Percentiles rank a stretch among this genome's conserved stretches.
Conservation (phyloP, 2,888 invertebrate genomes). For the Eupeodes luniger region DNA sequence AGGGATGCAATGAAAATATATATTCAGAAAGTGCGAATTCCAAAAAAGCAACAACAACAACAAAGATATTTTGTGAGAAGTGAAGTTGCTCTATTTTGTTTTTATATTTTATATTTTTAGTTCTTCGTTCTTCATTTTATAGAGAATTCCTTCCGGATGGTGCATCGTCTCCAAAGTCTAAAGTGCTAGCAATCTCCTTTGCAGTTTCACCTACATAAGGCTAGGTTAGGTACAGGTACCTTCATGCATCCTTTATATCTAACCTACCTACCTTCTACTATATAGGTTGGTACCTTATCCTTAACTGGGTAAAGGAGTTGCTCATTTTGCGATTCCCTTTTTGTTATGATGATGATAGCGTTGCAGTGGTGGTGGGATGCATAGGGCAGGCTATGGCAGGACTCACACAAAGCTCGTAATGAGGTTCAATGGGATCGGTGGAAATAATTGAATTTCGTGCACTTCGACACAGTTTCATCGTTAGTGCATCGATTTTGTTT, state of each 20-base stretch:
- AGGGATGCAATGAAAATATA: neutral
- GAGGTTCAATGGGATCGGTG: conserved; percentile 64
- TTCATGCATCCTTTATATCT: too few relatives aligned
- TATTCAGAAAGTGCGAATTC: conserved; percentile 41
- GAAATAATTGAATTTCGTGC: conserved; percentile 66
- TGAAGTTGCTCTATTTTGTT: conserved; percentile 40
- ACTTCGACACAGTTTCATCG: conserved; percentile 64
- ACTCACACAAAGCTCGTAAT: conserved; percentile 58
- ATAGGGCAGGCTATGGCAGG: neutral
- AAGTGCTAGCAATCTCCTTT: conserved; percentile 46
- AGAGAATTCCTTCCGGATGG: conserved; percentile 48
- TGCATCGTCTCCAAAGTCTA: conserved; percentile 49
- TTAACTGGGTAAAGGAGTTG: conserved; percentile 31
- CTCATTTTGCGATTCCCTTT: conserved; percentile 40
- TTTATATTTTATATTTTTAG: neutral
- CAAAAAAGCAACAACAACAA: neutral
- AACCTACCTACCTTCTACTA: too few relatives aligned
- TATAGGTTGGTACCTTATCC: neutral
- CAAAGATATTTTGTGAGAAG: conserved; percentile 12
- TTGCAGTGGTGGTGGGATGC: neutral
- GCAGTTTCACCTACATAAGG: conserved; percentile 31
- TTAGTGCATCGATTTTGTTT: conserved; percentile 53
- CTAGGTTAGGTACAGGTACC: too few relatives aligned
- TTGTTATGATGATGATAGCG: neutral
- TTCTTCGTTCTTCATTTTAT: conserved; percentile 37